Conservation (phyloP, 2,113 vertebrate species). For the Ifrita kowaldi region DNA sequence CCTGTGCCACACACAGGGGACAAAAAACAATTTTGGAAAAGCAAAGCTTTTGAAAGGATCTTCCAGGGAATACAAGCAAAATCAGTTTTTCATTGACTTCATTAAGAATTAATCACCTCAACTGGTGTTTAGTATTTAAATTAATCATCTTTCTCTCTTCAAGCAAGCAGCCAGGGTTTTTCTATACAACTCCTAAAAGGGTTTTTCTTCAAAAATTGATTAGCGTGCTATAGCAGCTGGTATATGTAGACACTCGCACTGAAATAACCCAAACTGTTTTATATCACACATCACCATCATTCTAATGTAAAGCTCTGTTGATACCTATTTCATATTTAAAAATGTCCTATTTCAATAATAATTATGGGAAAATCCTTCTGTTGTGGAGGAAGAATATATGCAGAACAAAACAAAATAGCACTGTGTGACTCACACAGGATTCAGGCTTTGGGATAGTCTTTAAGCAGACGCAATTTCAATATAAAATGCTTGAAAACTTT, state of each 20-base stretch:
- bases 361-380: neutral
- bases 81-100: neutral
- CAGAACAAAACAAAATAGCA: neutral
- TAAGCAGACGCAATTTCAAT: neutral
- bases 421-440: neutral
- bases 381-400: neutral
- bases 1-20: neutral
- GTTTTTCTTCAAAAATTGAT: neutral
- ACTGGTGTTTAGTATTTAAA: neutral
- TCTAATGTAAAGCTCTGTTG: neutral
- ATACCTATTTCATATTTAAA: neutral
- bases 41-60: slow-evolving; percentile 2
- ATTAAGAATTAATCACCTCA: slow-evolving; percentile 9
- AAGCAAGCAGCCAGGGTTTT: neutral
- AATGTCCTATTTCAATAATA: neutral
- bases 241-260: neutral
- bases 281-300: neutral
- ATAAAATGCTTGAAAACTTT: neutral
- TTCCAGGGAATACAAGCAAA: neutral
- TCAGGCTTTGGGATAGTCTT: neutral
- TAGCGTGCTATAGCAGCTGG: neutral
- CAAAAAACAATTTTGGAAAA: neutral
- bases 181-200: neutral
- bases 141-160: neutral
- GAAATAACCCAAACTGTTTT: neutral